Evolutionary conservation across 2,113 vertebrate species (phyloP).

Genomic region (Sterna hirundo): DNA sequence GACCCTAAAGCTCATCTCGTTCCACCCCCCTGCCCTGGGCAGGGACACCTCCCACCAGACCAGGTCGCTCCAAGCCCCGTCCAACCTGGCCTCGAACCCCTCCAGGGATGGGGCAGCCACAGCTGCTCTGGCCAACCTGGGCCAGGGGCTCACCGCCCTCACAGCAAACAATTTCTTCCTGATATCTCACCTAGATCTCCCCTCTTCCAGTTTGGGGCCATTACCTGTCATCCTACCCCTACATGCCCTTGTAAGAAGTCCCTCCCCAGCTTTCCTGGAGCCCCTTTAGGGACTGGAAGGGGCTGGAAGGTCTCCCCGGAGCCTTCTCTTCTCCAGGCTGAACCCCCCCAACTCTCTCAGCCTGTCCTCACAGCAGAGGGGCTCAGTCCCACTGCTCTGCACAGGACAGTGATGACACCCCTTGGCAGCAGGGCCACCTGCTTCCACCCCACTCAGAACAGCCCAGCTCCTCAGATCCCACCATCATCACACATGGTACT

Average conservation of each 20-base stretch:
- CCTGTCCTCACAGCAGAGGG: neutral
- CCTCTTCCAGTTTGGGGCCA: too few relatives aligned
- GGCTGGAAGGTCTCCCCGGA: neutral
- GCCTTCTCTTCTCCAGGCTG: neutral
- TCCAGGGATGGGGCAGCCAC: too few relatives aligned
- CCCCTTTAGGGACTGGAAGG: neutral
- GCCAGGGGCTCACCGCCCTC: too few relatives aligned
- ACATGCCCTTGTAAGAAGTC: neutral
- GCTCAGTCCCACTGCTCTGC: neutral
- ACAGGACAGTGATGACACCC: neutral
- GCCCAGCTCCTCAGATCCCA: neutral
- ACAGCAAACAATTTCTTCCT: too few relatives aligned
- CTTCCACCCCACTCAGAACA: neutral
- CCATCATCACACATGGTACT: neutral
- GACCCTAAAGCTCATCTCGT: neutral
- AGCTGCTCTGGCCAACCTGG: too few relatives aligned
- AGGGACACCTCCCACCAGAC: neutral
- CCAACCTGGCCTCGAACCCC: neutral
- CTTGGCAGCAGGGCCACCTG: neutral
- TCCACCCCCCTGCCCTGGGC: neutral
- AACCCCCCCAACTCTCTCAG: neutral
- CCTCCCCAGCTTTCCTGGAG: neutral
- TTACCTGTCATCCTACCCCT: neutral
- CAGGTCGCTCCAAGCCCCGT: neutral
- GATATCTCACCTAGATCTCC: too few relatives aligned